Evolutionary conservation across 1,140 invertebrate species (phyloP), one percentile per base, ranked within the genome.

Genomic region (Eufriesea mexicana): DNA sequence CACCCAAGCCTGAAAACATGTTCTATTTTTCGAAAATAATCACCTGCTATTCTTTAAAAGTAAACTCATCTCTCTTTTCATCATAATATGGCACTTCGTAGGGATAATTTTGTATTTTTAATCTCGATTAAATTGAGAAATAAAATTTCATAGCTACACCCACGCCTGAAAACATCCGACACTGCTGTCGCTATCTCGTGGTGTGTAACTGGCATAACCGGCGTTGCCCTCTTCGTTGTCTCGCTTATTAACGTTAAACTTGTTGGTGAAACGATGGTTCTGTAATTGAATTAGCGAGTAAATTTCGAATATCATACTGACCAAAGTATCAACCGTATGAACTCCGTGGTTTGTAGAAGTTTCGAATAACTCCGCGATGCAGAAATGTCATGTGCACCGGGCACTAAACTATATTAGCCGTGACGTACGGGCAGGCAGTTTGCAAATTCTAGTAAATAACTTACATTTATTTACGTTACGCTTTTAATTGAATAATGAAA

Each of bases 341-440:
- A 28, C 35, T 35, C 72, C 35, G 23, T 0, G 25, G 55, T n/a
- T 47, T n/a, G 23, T n/a, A 47, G 16, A 61, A 76, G 73, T 76
- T 76, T 64, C 20, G 57, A 49, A 51, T 35, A 64, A 64, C 45
- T 76, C 20, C 7, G 25, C 20, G 57, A 49, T 49, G 18, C 18
- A 62, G 57, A 35, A 76, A 47, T 35, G 28, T 64, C 45, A 35
- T 28, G 18, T 23, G 45, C 25, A 62, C 45, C 4, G 8, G 61
- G 7, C 61, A 18, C 25, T 62, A 64, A 76, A 76, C 45, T 76
- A 64, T 45, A 75, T 76, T 76, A 62, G 12, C 8, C 49, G 20
- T 49, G 47, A 49, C 49, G 59, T 16, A 7, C 25, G 6, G 6
- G 45, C 23, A 20, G 20, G 18, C 16, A 47, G 42, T 59, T 59